Evolutionary conservation across 2,113 vertebrate species (phyloP), one percentile per base, ranked within the genome.

Genomic region (Entelurus aequoreus): DNA sequence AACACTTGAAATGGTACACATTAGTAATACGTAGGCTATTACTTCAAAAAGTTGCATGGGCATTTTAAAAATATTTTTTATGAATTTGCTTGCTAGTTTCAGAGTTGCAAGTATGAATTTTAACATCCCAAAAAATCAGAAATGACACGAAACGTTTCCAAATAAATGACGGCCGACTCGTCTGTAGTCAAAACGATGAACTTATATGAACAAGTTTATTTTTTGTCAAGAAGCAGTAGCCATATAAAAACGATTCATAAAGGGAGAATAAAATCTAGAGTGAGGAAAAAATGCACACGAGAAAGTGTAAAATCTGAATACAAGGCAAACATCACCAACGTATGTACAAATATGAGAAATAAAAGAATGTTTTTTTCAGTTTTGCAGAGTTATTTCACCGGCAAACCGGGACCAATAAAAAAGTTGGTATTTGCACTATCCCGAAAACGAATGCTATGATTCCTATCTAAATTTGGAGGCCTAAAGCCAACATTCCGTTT

Each of bases 171-270:
- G 42, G 7, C 10, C 12, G 6, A 48, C 7, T n/a, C 6, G 19
- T 48, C n/a, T 14, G 12, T 7, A 61, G 4, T 11, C 14, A 2
- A 65, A 60, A 80, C 28, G 16, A 52, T 7, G 12, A 60, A 53
- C 49, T 65, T 65, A 63, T 61, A 78, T 69, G 70, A 79, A 78
- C 61, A 75, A 60, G 44, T 85, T 85, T 88, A 81, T 84, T 86
- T 79, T 74, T 72, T 76, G 72, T 77, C 76, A 78, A 84, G 72
- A 84, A 70, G 78, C 74, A 70, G 66, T 16, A 74, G 67, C 36
- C 65, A 79, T 81, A 82, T 46, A 50, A 89, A 87, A 83, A 75
- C 8, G 1, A 48, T 64, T 77, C 10, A 61, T 57, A 44, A 67
- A 7, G 12, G 49, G 60, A 60, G 51, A 60, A 77, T 84, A 88